Evolutionary conservation across 2,888 invertebrate genomes (phyloP), one percentile per base, ranked within the genome.

Genomic region (Carpatolechia fugitivella): DNA sequence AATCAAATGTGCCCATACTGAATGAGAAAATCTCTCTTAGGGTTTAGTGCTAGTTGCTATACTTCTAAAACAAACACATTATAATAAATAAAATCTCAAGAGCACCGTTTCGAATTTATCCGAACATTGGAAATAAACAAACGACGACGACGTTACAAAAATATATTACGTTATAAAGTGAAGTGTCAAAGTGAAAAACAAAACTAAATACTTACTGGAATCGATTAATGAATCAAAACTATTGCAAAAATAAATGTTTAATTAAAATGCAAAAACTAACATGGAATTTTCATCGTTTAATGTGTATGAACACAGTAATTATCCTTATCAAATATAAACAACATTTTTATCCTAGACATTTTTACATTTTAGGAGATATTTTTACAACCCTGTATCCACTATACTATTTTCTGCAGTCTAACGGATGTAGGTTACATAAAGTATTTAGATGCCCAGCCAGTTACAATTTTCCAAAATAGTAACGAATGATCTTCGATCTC

Each of bases 361-460:
- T 79, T 82, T 83, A 87, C 81, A 85, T 69, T 80, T 88, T 84
- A 85, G 82, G 82, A 89, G 85, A 90, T 89, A 90, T 88, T 87
- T 80, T 85, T 86, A 88, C 89, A 90, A 90, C 90, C 90, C 90
- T 90, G 90, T 90, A 83, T 85, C 85, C 90, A 88, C 89, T 88
- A 89, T 85, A 85, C 79, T 80, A 86, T 78, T 72, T 77, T 74
- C 78, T 74, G 68, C 76, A 73, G 72, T 78, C 76, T 75, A 76
- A 78, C 66, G 62, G 74, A 72, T 70, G 68, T 68, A 69, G 67
- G 63, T 65, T 70, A 63, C 66, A 67, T 62, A 65, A 41, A 48
- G 52, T 48, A 56, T 14, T 20, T 41, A 13, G 55, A 58, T 29
- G 44, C 38, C 53, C 53, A 41, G 41, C 38, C 41, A 40, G 30